Evolutionary conservation across 2,113 vertebrate species (phyloP).

Genomic region (Notothenia coriiceps): DNA sequence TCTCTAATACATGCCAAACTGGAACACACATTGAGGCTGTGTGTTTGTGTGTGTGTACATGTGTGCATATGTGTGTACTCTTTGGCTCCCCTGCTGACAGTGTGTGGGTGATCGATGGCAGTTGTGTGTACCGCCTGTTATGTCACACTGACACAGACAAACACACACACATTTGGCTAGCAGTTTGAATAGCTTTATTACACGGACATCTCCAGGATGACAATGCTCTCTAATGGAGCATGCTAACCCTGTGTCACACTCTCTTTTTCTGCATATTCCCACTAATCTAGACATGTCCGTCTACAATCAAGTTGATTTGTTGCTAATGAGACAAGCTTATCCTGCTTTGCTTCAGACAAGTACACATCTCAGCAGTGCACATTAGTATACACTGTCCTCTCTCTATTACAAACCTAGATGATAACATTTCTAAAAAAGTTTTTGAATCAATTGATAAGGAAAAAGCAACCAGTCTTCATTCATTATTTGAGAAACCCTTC

Average conservation of each 20-base stretch:
- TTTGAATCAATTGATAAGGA: not conserved
- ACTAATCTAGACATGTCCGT: slow-evolving; percentile 35
- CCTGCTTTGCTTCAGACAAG: slow-evolving; percentile 19
- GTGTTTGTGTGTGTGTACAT: slow-evolving; percentile 30
- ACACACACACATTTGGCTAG: slow-evolving; percentile 54
- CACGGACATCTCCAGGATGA: slow-evolving; percentile 49
- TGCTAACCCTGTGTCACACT: slow-evolving; percentile 62
- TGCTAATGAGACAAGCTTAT: slow-evolving; percentile 46
- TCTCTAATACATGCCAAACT: slow-evolving; percentile 43
- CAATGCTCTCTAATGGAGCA: slow-evolving; percentile 65
- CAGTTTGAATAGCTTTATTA: slow-evolving; percentile 60
- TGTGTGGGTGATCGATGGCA: slow-evolving; percentile 78
- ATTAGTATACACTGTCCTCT: not conserved
- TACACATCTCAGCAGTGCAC: slow-evolving; percentile 13
- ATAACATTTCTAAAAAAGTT: not conserved
- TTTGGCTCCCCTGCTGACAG: slow-evolving; percentile 74
- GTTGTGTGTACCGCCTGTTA: slow-evolving; percentile 74
- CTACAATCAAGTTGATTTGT: slow-evolving; percentile 44
- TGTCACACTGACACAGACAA: slow-evolving; percentile 62
- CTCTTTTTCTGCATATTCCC: slow-evolving; percentile 31
- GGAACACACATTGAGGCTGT: slow-evolving; percentile 34
- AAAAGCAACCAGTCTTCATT: not conserved
- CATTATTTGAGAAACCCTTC: not conserved
- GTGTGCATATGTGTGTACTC: slow-evolving; percentile 50
- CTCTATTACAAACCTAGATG: not conserved